phyloP scores from a whole-genome alignment of 2,113 vertebrate genomes.

The Pluvianellus socialis region DNA sequence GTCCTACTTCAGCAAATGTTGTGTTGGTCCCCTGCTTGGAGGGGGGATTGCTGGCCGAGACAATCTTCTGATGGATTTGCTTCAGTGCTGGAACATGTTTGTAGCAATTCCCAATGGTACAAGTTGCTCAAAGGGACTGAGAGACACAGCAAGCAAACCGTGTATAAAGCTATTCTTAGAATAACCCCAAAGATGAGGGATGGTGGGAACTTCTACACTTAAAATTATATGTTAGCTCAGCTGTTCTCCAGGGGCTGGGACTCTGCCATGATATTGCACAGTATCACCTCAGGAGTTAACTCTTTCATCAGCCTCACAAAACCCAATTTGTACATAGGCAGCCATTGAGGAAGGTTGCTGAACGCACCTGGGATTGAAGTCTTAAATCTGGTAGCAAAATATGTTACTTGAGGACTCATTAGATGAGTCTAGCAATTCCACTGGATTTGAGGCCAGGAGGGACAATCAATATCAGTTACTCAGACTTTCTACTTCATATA shows the following conservation, averaged over 20 bases:
- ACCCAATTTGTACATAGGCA: background rate
- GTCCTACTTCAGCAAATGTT: accelerated
- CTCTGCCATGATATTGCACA: background rate
- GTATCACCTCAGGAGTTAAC: background rate
- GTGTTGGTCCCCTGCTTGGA: background rate
- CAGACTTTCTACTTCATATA: background rate
- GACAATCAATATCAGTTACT: background rate
- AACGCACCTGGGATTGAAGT: background rate
- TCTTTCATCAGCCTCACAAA: background rate
- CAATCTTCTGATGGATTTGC: background rate
- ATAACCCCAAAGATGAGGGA: background rate
- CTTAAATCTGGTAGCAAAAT: background rate
- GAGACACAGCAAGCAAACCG: background rate
- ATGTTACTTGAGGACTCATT: accelerated
- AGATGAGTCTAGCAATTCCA: background rate
- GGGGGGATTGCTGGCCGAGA: background rate
- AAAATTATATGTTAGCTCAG: background rate
- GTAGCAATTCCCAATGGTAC: background rate
- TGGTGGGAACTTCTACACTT: background rate
- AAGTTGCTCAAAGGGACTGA: background rate
- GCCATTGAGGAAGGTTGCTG: background rate
- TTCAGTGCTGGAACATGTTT: background rate
- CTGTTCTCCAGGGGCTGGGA: background rate
- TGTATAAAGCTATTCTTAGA: background rate
- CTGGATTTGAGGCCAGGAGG: background rate